A percentile compares a stretch with the other conserved stretches of the same genome.
phyloP scores from a whole-genome alignment of 2,797 vertebrate species.

The Hipposideros larvatus region DNA sequence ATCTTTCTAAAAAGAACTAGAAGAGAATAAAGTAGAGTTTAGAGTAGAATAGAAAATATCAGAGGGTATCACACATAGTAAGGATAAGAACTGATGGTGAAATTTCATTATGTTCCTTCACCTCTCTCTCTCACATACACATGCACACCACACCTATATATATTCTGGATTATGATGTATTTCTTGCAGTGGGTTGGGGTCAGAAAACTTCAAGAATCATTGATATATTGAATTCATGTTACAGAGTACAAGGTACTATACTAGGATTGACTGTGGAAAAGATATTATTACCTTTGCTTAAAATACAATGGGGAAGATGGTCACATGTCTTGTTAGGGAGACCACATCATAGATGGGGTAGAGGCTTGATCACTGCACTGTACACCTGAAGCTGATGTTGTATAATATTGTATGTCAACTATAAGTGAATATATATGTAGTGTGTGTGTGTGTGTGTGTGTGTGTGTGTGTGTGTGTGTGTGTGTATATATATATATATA shows the following conservation, averaged over 20 bases:
- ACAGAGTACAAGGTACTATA: not conserved
- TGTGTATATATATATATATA: no score
- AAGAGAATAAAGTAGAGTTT: not conserved
- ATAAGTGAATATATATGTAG: no score
- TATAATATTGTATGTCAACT: no score
- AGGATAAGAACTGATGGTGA: constrained; percentile 36
- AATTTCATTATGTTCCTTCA: not conserved
- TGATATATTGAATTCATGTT: constrained; percentile 51
- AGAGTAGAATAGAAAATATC: constrained; percentile 23
- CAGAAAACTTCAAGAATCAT: constrained; percentile 60
- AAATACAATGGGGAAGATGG: not conserved
- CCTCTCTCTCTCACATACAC: not conserved
- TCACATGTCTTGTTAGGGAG: no score
- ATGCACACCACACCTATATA: not conserved
- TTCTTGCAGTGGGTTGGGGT: constrained; percentile 22
- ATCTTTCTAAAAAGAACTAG: not conserved
- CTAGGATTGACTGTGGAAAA: not conserved
- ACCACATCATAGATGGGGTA: no score
- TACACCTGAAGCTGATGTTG: no score
- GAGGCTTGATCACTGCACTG: no score
- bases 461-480: no score
- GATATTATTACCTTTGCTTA: constrained; percentile 40
- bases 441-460: no score
- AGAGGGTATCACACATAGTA: not conserved
- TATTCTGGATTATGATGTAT: not conserved